Base-by-base conservation (phyloP, 2,113 vertebrate genomes). In the Actinemys pallida region DNA sequence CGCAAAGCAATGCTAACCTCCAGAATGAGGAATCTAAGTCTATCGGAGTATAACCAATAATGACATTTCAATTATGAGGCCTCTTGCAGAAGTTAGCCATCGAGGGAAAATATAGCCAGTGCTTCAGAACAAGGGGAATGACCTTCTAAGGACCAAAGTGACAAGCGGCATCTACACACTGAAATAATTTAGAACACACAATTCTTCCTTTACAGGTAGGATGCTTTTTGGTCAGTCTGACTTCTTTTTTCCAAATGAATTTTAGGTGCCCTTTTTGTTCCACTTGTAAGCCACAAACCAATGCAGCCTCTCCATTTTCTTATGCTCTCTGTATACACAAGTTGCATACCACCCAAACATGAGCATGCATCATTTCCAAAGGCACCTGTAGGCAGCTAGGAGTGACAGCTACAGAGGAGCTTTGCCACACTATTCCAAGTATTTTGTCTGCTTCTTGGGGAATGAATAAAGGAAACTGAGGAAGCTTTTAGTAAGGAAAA, bases 71-170 rank as follows among this genome's bases (percentile, higher is more conserved):
- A 86, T 92, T 19, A 83, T 2, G 59, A 92, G 29, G 35, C 42
- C 90, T 69, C 50, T 89, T 90, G 86, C 56, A 88, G 78, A 81
- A 78, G 80, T 94, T 49, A 86, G 87, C 78, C 35, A 88, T 49
- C 83, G 17, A 62, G 78, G 85, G 87, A 94, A 31, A 57, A 91
- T 83, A 80, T 0, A 90, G 89, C 62, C 31, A 65, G 29, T n/a
- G 31, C 82, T 78, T 45, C 54, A 1, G 52, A 95, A 93, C 72
- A 94, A 94, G 94, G 94, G 88, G 62, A 65, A 39, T 89, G 95
- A 95, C 93, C 94, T 97, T 96, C 94, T 94, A 93, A 86, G 95
- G 94, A 83, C 95, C 93, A 45, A 57, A 42, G 42, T 54, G 90
- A 94, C 62, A 90, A 93, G 81, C n/a, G 89, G 19, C 86, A 90